Evolutionary conservation across 2,113 vertebrate species (phyloP).

Genomic region (Scopus umbretta): DNA sequence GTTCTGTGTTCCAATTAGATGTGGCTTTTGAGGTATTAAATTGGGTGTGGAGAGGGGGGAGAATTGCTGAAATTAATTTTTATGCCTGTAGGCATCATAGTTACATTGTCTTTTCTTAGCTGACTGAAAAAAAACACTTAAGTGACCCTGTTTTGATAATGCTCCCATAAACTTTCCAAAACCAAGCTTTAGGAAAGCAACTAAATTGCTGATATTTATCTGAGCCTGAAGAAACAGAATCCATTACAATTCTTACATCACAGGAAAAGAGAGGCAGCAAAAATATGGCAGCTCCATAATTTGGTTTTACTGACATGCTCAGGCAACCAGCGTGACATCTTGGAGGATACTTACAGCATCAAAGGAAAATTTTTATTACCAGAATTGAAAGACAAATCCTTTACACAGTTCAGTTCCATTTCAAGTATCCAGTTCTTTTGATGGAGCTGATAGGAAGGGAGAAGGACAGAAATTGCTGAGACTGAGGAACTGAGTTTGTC

Average conservation of each 20-base stretch:
- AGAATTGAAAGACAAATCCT: not conserved
- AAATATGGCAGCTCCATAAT: not conserved
- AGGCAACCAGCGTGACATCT: fast-evolving
- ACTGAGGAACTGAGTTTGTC: not conserved
- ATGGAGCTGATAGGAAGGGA: not conserved
- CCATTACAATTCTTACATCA: not conserved
- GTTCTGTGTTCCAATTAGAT: not conserved
- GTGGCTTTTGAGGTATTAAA: not conserved
- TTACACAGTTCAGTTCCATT: not conserved
- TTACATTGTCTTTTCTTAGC: not conserved
- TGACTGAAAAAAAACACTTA: not conserved
- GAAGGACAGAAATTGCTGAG: not conserved
- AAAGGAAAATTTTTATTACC: not conserved
- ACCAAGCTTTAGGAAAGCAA: not conserved
- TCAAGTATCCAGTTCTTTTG: not conserved
- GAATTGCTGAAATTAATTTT: not conserved
- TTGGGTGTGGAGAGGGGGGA: not conserved
- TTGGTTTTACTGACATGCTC: not conserved
- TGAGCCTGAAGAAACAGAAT: not conserved
- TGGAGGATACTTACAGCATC: not conserved
- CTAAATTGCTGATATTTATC: not conserved
- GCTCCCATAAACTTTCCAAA: not conserved
- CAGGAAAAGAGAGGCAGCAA: not conserved
- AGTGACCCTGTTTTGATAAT: not conserved
- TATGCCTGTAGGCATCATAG: not conserved